Percentiles rank a stretch among this genome's conserved stretches.
Evolutionary conservation across 2,113 vertebrate species (phyloP).

Genomic region (Boleophthalmus pectinirostris): DNA sequence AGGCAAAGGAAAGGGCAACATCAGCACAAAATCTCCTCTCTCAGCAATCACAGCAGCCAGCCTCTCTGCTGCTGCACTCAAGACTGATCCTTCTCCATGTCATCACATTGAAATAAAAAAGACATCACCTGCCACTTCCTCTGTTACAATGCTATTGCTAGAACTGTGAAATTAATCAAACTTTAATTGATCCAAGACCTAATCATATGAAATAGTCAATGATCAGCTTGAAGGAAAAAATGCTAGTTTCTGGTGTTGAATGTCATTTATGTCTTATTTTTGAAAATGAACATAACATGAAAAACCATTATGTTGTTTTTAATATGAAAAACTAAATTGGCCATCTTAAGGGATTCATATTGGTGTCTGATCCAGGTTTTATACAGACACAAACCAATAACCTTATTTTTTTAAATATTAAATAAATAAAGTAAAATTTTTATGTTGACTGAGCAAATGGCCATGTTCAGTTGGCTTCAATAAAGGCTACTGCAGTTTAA

Average conservation of each 20-base stretch:
- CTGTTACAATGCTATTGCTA: neutral
- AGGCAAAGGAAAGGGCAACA: conserved; percentile 26
- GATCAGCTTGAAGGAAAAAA: neutral
- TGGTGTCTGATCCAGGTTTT: no score
- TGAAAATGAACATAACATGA: no score
- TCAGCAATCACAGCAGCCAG: conserved; percentile 46
- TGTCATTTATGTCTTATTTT: no score
- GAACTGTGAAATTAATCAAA: neutral
- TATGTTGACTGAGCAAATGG: neutral
- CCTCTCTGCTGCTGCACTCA: conserved; percentile 15
- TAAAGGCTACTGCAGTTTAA: neutral
- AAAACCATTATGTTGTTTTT: no score
- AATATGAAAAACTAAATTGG: no score
- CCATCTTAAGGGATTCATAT: no score
- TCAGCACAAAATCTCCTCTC: conserved; percentile 59
- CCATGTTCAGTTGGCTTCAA: neutral
- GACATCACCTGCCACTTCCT: neutral
- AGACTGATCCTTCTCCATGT: conserved; percentile 17
- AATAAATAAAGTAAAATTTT: neutral
- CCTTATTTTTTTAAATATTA: neutral
- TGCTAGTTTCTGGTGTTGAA: no score
- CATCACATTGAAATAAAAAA: neutral
- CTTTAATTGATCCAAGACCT: neutral
- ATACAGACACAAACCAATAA: no score
- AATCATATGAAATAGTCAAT: neutral